These are phyloP conservation scores for Sarcophaga bullata DNA, from an alignment of 1,140 invertebrate species.

Conservation along the genomic window DNA sequence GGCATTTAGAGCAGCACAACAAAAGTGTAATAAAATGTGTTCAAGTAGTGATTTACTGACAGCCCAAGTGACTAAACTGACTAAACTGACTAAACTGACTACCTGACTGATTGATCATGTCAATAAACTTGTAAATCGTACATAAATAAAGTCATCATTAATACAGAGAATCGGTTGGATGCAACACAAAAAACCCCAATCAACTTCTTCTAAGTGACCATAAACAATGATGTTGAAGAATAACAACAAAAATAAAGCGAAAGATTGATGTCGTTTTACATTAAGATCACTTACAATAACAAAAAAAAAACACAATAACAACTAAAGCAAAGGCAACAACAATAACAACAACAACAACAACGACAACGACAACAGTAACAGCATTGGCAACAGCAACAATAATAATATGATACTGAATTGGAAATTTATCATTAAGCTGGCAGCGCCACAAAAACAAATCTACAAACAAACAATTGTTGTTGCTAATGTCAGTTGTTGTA, in stretches of 20 bases:
- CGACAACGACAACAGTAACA: not conserved
- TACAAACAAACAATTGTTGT: slow-evolving; percentile 21
- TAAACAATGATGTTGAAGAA: slow-evolving; percentile 19
- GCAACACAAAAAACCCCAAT: not conserved
- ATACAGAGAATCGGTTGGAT: not conserved
- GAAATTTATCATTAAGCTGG: not conserved
- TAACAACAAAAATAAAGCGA: not conserved
- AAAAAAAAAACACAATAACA: not conserved
- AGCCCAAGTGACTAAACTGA: not conserved
- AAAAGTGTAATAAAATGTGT: not conserved
- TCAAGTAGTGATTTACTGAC: not conserved
- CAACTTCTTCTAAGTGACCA: slow-evolving; percentile 20
- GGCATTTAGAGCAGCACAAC: not conserved
- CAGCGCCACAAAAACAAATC: not conserved
- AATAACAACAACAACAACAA: not conserved
- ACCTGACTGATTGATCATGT: not conserved
- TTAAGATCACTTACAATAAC: slow-evolving; percentile 40
- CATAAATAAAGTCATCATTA: slow-evolving; percentile 38
- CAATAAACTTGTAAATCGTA: slow-evolving; percentile 35
- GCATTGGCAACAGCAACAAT: not conserved
- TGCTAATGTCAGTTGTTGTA: slow-evolving; percentile 6
- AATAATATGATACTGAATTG: slow-evolving; percentile 26
- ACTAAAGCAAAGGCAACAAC: not conserved
- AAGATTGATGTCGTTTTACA: slow-evolving; percentile 43
- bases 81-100: not conserved